Evolutionary conservation across 2,797 vertebrate species (phyloP).

Genomic region (Lepidocolaptes lacrymiger): DNA sequence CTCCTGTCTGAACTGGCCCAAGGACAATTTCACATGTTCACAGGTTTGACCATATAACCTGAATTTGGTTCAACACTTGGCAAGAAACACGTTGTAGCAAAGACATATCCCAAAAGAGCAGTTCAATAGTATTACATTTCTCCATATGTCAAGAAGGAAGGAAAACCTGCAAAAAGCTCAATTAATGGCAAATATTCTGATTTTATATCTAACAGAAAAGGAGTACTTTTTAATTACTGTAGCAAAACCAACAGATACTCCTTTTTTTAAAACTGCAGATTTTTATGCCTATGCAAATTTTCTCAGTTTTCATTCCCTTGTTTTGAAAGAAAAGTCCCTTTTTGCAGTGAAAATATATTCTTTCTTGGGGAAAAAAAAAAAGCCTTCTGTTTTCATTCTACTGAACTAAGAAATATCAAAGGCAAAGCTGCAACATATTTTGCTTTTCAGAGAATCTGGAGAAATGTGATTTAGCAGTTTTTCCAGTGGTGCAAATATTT

Average conservation of each 20-base stretch:
- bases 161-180: not conserved
- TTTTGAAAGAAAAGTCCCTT: constrained; percentile 41
- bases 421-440: constrained; percentile 63
- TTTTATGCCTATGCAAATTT: not conserved
- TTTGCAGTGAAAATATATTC: constrained; percentile 39
- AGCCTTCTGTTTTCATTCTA: constrained; percentile 57
- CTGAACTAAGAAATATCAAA: constrained; percentile 56
- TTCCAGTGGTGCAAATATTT: constrained; percentile 73
- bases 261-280: not conserved
- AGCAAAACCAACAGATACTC: not conserved
- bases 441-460: constrained; percentile 49
- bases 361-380: not conserved
- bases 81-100: not conserved
- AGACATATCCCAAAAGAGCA: not conserved
- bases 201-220: not conserved
- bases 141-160: not conserved
- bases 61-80: not conserved
- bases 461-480: constrained; percentile 69
- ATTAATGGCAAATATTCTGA: not conserved
- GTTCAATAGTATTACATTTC: not conserved
- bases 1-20: not conserved
- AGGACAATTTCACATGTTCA: not conserved
- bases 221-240: not conserved
- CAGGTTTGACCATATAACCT: not conserved
- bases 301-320: not conserved